Evolutionary conservation across 2,113 vertebrate genomes (phyloP), one percentile per base, ranked within the genome.

Genomic region (Uria lomvia): DNA sequence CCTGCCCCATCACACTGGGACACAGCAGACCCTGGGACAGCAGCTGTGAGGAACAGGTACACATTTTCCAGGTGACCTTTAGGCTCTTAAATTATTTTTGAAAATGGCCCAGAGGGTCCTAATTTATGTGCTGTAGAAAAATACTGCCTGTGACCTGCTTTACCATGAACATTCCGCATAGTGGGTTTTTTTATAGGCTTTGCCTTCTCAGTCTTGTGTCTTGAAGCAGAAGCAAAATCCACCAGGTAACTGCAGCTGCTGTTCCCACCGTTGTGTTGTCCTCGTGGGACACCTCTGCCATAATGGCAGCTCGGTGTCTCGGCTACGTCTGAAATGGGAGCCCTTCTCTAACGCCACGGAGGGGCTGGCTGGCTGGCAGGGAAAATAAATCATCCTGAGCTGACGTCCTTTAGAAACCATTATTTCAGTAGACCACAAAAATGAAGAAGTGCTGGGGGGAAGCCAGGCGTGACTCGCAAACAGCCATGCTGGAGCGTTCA

Each of bases 81-180:
- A 42, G 36, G 22, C 22, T 72, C 38, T 73, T 53, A 24, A 43
- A 32, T 74, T 32, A 45, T 38, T 66, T 70, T 74, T 79, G 1
- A 19, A 59, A 76, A 66, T 22, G 43, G 11, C 32, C 40, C 45
- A 19, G 34, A 71, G 19, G 45, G 18, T 83, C 43, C 45, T 65
- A 22, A 50, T 45, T 36, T 19, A 36, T 30, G 26, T 40, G 9
- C 67, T 67, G 36, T 45, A 56, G 62, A 30, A 63, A 68, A 75
- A 47, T 23, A 3, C 9, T 76, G 43, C 47, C 58, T 66, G 67
- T 66, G 40, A 22, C 47, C 45, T 56, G 52, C 68, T 71, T 38
- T 71, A 24, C n/a, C 2, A 0, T 45, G 70, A 81, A 18, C 19
- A 7, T 13, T 13, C n/a, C 1, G 0, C 17, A 5, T 20, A 56